A percentile compares a stretch with the other conserved stretches of the same genome.
Conservation (phyloP, 2,113 vertebrate species). For the Platichthys flesus region DNA sequence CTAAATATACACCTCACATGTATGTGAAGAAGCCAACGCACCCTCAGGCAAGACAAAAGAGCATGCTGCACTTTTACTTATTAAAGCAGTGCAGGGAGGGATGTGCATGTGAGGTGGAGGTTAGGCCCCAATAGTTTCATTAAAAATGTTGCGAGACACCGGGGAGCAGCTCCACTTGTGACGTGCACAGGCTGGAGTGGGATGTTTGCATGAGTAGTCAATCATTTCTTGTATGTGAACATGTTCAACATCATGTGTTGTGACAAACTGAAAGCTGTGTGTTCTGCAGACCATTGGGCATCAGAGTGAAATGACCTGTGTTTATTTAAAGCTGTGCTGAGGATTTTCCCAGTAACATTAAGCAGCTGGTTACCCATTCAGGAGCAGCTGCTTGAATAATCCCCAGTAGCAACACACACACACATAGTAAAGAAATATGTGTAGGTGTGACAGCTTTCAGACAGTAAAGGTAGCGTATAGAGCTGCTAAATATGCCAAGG, state of each 20-base stretch:
- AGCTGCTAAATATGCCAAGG: background rate
- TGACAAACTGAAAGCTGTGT: background rate
- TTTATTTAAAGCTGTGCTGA: conserved; percentile 1
- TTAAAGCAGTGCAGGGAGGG: conserved; percentile 44
- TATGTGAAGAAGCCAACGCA: conserved; percentile 34
- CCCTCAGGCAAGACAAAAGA: conserved; percentile 43
- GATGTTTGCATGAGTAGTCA: background rate
- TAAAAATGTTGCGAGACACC: conserved; percentile 12
- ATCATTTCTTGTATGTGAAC: background rate
- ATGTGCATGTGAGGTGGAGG: conserved; percentile 26
- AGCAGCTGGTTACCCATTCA: conserved; percentile 16
- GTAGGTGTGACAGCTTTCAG: background rate
- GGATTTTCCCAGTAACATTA: conserved; percentile 26
- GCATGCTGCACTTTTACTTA: conserved; percentile 43
- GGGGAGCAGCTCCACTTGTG: conserved; percentile 11
- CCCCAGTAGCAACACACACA: background rate
- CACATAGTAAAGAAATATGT: background rate
- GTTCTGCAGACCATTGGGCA: background rate
- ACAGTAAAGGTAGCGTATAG: background rate
- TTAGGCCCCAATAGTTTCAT: conserved; percentile 29
- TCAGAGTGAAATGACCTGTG: conserved; percentile 2
- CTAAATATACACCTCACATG: conserved; percentile 71
- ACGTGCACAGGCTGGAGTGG: background rate
- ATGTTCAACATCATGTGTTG: conserved; percentile 4
- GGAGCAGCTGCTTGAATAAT: conserved; percentile 14